phyloP scores from a whole-genome alignment of 2,797 vertebrate species.

The Cuculus canorus region DNA sequence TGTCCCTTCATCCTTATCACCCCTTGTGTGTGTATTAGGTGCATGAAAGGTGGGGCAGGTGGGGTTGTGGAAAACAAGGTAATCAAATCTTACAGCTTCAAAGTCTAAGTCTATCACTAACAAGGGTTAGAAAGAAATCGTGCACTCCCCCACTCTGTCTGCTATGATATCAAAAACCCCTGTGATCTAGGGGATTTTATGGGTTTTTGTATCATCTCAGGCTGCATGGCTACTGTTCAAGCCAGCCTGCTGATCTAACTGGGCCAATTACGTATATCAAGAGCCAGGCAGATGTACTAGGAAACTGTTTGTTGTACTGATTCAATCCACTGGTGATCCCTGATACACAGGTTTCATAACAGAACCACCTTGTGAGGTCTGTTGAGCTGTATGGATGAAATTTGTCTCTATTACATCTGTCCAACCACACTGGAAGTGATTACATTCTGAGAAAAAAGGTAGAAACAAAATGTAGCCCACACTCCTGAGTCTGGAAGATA shows the following conservation, averaged over 20 bases:
- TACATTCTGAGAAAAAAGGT: background rate
- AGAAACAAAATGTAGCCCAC: background rate
- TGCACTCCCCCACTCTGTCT: background rate
- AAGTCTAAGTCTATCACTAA: background rate
- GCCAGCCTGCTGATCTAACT: background rate
- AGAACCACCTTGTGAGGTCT: background rate
- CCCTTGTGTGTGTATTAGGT: background rate
- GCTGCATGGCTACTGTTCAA: background rate
- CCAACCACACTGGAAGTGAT: background rate
- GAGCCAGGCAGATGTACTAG: background rate
- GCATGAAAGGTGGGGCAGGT: background rate
- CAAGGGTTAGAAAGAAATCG: background rate
- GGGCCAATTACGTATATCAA: background rate
- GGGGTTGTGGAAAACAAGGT: too few relatives aligned
- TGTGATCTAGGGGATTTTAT: background rate
- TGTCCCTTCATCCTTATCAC: background rate
- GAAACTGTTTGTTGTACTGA: background rate
- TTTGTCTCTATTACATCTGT: background rate
- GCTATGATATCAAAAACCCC: background rate
- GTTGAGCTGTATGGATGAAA: accelerated
- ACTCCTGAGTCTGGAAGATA: background rate
- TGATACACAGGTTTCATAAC: background rate
- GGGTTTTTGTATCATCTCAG: background rate
- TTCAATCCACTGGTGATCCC: background rate
- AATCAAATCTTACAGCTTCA: background rate